These are phyloP conservation scores for Enteromius trimaculatus DNA, from an alignment of 2,797 vertebrate genomes.

Conservation along the genomic window DNA sequence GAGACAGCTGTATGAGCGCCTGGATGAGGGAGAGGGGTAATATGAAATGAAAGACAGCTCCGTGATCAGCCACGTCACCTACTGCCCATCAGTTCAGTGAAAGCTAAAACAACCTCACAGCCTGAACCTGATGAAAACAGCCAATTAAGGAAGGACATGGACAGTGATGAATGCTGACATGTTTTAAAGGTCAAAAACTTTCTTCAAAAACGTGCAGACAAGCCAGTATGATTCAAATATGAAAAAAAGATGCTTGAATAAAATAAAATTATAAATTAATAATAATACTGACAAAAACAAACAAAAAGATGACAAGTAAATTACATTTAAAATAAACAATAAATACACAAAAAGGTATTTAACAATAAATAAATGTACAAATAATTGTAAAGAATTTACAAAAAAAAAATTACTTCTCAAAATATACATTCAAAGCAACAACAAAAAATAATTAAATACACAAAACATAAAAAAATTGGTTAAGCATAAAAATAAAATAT, in stretches of 20 bases:
- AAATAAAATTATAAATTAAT: not conserved
- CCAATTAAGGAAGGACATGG: slow-evolving; percentile 8
- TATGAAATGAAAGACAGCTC: slow-evolving; percentile 39
- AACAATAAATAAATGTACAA: no score
- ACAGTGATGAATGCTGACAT: slow-evolving; percentile 22
- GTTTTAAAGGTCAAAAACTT: slow-evolving; percentile 27
- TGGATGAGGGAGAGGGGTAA: slow-evolving; percentile 14
- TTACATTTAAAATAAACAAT: no score
- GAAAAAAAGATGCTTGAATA: not conserved
- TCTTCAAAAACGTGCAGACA: not conserved
- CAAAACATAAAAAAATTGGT: no score
- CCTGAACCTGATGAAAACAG: slow-evolving; percentile 8
- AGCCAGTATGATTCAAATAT: not conserved
- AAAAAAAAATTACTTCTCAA: no score
- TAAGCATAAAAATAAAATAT: no score
- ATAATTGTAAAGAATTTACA: no score
- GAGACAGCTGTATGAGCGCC: slow-evolving; percentile 18
- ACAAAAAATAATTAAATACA: no score
- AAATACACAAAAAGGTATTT: no score
- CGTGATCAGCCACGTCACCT: slow-evolving; percentile 16
- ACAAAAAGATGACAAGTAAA: no score
- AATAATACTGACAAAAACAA: not conserved
- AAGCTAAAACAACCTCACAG: not conserved
- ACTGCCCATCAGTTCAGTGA: slow-evolving; percentile 22
- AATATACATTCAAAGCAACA: no score